phyloP scores from a whole-genome alignment of 2,888 invertebrate species.

The Phasia obesa region DNA sequence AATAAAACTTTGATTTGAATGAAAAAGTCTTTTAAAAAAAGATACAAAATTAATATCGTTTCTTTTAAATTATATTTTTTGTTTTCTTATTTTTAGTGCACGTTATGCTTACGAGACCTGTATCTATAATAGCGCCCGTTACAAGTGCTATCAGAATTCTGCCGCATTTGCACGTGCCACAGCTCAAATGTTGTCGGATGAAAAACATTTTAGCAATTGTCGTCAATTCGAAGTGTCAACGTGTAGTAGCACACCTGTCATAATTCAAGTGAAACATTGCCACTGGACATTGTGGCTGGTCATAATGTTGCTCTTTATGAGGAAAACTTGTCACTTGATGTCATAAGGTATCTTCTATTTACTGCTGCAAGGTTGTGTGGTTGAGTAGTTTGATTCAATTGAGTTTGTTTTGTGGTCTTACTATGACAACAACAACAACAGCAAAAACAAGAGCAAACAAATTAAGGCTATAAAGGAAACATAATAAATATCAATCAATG shows the following conservation, averaged over 20 bases:
- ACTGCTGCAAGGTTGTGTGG: not conserved
- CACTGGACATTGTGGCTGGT: constrained; percentile 54
- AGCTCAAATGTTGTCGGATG: constrained; percentile 81
- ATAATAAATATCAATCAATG: constrained; percentile 40
- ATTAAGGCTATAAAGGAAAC: not conserved
- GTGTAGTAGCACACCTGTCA: constrained; percentile 72
- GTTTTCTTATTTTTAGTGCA: constrained; percentile 75
- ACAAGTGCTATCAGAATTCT: constrained; percentile 81
- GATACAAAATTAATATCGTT: too few species aligned
- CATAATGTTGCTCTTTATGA: constrained; percentile 41
- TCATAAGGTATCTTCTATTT: too few species aligned
- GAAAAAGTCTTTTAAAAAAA: too few species aligned
- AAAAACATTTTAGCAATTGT: constrained; percentile 81
- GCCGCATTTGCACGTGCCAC: constrained; percentile 80
- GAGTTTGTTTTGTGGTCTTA: constrained; percentile 13
- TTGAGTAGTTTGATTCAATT: not conserved
- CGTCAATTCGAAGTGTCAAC: constrained; percentile 77
- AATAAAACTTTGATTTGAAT: too few species aligned
- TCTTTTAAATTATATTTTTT: not conserved
- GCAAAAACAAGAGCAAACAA: not conserved
- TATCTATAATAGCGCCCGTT: constrained; percentile 81
- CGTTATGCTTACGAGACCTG: constrained; percentile 82
- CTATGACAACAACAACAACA: not conserved
- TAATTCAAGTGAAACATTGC: constrained; percentile 1
- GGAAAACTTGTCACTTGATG: constrained; percentile 31